phyloP scores from a whole-genome alignment of 2,888 invertebrate genomes.

The Hydrotaea cyrtoneurina region DNA sequence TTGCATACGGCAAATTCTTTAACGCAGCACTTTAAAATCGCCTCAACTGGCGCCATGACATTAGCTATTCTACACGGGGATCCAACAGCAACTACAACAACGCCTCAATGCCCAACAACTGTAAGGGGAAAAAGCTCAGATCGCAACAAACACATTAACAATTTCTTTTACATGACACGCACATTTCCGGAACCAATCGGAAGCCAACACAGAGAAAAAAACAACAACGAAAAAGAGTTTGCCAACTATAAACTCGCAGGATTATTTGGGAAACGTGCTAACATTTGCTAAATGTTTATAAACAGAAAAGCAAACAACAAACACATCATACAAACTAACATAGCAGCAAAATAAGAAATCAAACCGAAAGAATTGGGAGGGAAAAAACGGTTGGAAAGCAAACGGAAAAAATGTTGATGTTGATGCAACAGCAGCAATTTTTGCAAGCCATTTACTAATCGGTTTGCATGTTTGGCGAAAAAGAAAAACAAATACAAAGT shows the following conservation, averaged over 20 bases:
- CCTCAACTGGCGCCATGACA: no score
- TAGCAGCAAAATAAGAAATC: constrained; percentile 22
- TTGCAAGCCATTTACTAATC: constrained; percentile 68
- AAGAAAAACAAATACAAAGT: constrained; percentile 11
- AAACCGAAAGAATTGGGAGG: neutral
- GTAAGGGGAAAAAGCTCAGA: neutral
- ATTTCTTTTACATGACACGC: constrained; percentile 58
- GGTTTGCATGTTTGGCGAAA: constrained; percentile 59
- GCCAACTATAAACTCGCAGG: constrained; percentile 67
- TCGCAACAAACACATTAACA: constrained; percentile 62
- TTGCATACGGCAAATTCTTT: no score
- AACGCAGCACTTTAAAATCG: no score
- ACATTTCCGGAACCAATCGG: constrained; percentile 64
- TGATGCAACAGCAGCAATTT: constrained; percentile 59
- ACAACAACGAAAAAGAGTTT: constrained; percentile 47
- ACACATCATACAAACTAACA: no score
- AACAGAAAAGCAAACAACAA: constrained; percentile 29
- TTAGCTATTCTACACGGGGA: no score
- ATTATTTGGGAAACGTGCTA: constrained; percentile 69
- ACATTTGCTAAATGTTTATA: constrained; percentile 60
- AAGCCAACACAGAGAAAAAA: no score
- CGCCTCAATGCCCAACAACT: no score
- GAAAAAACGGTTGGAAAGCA: constrained; percentile 15
- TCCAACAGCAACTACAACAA: no score
- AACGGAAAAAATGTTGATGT: constrained; percentile 44